A percentile compares a stretch with the other conserved stretches of the same genome.
Conservation (phyloP, 2,888 invertebrate genomes). For the Meloe dianella region DNA sequence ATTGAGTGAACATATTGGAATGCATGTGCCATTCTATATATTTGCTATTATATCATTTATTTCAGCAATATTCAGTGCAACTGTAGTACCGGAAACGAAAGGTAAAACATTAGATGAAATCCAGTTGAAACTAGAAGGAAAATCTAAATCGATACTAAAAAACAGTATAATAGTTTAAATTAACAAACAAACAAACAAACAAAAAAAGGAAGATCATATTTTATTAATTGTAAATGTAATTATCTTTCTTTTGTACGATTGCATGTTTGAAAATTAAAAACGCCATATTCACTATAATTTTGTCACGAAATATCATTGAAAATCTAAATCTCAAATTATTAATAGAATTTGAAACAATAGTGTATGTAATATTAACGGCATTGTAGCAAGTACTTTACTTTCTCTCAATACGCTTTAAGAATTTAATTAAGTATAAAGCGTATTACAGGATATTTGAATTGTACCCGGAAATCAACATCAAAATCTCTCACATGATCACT, state of each 20-base stretch:
- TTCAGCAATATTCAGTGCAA: constrained; percentile 37
- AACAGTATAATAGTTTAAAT: neutral
- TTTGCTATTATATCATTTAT: constrained; percentile 39
- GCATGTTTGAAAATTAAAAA: neutral
- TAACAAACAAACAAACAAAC: too few relatives aligned
- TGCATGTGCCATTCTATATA: constrained; percentile 44
- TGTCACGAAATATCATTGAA: neutral
- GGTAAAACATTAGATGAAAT: constrained; percentile 50
- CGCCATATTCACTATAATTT: neutral
- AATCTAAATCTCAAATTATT: neutral
- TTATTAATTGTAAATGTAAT: neutral
- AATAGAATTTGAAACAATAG: too few relatives aligned
- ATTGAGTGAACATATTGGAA: constrained; percentile 36
- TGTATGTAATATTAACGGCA: too few relatives aligned
- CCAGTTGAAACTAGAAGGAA: constrained; percentile 46
- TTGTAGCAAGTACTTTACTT: too few relatives aligned
- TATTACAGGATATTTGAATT: too few relatives aligned
- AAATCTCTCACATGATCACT: too few relatives aligned
- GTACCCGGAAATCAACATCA: too few relatives aligned
- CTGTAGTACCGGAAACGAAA: constrained; percentile 48
- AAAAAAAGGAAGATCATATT: neutral
- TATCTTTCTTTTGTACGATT: neutral
- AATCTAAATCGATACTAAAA: neutral
- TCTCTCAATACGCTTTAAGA: too few relatives aligned
- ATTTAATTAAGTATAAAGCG: too few relatives aligned